These are phyloP conservation scores for Nowickia ferox DNA, from an alignment of 2,888 invertebrate species.

Conservation along the genomic window DNA sequence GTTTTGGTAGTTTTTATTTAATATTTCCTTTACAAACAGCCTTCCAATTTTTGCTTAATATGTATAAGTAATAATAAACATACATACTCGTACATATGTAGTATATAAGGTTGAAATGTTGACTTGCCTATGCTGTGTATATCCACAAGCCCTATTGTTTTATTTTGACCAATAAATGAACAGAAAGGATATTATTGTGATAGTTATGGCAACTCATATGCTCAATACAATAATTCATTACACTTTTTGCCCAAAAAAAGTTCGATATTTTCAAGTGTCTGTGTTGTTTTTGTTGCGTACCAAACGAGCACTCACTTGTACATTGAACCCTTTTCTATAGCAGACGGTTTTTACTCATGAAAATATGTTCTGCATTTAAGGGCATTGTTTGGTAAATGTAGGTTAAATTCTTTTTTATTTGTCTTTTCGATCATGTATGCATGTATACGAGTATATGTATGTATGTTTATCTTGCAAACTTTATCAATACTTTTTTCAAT, in stretches of 20 bases:
- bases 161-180: constrained; percentile 46
- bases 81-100: background rate
- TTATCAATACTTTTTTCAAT: constrained; percentile 41
- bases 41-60: background rate
- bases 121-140: constrained; percentile 19
- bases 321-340: constrained; percentile 47
- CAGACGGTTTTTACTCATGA: constrained; percentile 61
- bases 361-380: constrained; percentile 31
- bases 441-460: background rate
- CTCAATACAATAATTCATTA: constrained; percentile 58
- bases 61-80: background rate
- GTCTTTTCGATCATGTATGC: too few species aligned
- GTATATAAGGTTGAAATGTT: background rate
- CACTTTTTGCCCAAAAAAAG: constrained; percentile 26
- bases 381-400: constrained; percentile 56
- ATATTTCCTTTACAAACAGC: background rate
- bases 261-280: constrained; percentile 29
- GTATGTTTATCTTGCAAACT: constrained; percentile 18
- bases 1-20: background rate
- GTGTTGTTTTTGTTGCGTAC: background rate
- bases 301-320: constrained; percentile 1
- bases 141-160: constrained; percentile 54
- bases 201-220: constrained; percentile 51
- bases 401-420: constrained; percentile 56
- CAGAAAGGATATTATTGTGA: constrained; percentile 42